These are phyloP conservation scores for Baryphthengus martii DNA, from an alignment of 2,113 vertebrate genomes.

Conservation along the genomic window DNA sequence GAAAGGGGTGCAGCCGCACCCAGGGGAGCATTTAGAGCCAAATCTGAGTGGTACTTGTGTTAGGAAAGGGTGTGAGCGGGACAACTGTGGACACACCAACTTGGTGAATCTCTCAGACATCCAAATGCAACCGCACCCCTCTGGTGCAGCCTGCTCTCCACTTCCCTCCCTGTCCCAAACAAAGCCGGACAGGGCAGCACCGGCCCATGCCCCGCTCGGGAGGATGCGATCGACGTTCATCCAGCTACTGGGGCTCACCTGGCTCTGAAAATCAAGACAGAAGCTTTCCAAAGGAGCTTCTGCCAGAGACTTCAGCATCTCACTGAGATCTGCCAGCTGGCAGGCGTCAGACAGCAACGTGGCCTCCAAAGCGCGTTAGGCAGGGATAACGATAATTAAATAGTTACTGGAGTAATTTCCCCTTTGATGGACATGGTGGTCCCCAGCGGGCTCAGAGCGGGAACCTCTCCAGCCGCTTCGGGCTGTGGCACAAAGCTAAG, in stretches of 20 bases:
- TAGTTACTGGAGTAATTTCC: neutral
- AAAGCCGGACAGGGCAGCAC: accelerated
- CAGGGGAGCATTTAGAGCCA: neutral
- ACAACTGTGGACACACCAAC: neutral
- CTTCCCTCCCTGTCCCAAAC: neutral
- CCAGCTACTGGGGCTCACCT: neutral
- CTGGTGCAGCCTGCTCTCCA: neutral
- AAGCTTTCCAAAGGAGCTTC: neutral
- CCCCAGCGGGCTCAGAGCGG: neutral
- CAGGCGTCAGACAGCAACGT: neutral
- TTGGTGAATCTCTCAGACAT: neutral
- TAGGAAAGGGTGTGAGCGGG: neutral
- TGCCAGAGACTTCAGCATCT: neutral
- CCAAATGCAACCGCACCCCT: neutral
- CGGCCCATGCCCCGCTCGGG: neutral
- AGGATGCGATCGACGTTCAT: neutral
- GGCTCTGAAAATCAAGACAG: neutral
- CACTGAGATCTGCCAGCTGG: neutral
- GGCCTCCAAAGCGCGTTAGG: neutral
- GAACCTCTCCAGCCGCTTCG: neutral
- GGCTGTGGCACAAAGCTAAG: neutral
- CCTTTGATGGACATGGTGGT: neutral
- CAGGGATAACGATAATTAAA: neutral
- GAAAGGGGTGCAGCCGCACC: neutral
- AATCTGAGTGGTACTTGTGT: neutral